Conservation (phyloP, 1,140 invertebrate genomes). For the Littorina saxatilis region DNA sequence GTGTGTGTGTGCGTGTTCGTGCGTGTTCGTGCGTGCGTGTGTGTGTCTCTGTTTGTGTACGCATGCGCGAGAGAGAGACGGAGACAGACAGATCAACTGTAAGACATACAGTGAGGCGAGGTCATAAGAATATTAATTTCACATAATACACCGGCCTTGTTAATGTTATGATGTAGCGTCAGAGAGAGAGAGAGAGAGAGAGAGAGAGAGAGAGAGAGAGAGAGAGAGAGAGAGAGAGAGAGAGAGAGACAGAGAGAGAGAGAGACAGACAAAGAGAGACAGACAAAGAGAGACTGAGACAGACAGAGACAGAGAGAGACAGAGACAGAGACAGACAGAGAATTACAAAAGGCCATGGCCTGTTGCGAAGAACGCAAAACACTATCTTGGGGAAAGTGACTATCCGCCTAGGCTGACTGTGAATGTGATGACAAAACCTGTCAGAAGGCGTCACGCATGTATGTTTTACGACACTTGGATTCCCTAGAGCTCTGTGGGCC, state of each 20-base stretch:
- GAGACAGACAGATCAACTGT: neutral
- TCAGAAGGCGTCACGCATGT: neutral
- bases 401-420: too few species aligned
- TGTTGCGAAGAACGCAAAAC: neutral
- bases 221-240: too few species aligned
- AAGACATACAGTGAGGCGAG: neutral
- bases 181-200: too few species aligned
- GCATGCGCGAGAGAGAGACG: neutral
- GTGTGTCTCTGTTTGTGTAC: neutral
- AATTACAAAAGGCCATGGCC: neutral
- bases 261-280: too few species aligned
- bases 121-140: neutral
- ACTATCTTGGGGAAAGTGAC: neutral
- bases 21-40: constrained; percentile 4
- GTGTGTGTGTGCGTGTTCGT: neutral
- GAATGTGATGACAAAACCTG: too few species aligned
- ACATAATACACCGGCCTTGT: too few species aligned
- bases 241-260: too few species aligned
- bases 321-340: neutral
- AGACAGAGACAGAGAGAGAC: neutral
- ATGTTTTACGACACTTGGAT: neutral
- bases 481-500: too few species aligned
- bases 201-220: too few species aligned
- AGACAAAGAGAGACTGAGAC: too few species aligned
- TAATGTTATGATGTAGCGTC: too few species aligned